Evolutionary conservation across 1,140 invertebrate genomes (phyloP), one percentile per base, ranked within the genome.

Genomic region (Heterodera schachtii): DNA sequence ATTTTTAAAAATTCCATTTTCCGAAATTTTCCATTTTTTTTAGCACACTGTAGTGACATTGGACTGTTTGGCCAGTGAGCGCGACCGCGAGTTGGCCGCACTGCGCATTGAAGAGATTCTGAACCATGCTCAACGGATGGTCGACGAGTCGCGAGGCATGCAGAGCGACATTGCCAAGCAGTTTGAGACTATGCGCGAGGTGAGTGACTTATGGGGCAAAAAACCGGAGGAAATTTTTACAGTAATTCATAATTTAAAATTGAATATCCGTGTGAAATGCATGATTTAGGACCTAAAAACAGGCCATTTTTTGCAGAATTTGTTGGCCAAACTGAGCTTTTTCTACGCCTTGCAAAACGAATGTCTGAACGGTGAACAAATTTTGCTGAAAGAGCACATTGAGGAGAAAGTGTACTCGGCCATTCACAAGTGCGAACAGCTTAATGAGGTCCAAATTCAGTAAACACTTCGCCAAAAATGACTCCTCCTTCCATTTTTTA

Each of bases 121-220:
- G 31, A 57, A 19, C 5, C 44, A 66, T 19, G 75, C 75, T 0
- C 46, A 66, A 16, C 66, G 57, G 21, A 16, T 47, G 16, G 75
- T 41, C 66, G 75, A 76, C 31, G 66, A 76, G 7, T 21, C 66
- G 16, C 41, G 66, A 16, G 7, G 19, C 43, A n/a, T 76, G 57
- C 75, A 16, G 2, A 49, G 3, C 2, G 19, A 76, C 41, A 43
- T 76, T 8, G 21, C 41, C 19, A 41, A n/a, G 19, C 57, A 66
- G 16, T 76, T 76, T 44, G 75, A 76, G 31, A 43, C 75, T 19
- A n/a, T 76, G 57, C 5, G 57, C 41, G 57, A 76, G 75, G 75
- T 47, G 13, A 16, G 13, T 0, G 1, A 19, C 0, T 31, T 31
- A 31, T 0, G 57, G 5, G 57, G 57, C 0, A 4, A 19, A 60